Evolutionary conservation across 2,888 invertebrate genomes (phyloP), one percentile per base, ranked within the genome.

Genomic region (Drosophila neotestacea): DNA sequence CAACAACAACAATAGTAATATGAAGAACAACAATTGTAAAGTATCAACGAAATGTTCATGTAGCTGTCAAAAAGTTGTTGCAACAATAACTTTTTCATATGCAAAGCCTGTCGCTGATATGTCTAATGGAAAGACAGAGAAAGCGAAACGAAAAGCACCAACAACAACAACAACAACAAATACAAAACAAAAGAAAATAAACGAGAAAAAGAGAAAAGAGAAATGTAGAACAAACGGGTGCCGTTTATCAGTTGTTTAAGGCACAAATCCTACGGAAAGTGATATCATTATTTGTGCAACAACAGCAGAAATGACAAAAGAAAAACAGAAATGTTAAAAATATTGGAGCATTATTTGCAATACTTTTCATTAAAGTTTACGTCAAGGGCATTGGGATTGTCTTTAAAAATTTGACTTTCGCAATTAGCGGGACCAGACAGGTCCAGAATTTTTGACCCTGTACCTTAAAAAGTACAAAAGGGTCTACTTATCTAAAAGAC

Each of bases 1-100:
- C 13, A 51, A n/a, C 10, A 60, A 50, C 22, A 32, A 34, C 42
- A 50, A 58, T 44, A 72, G 50, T 52, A 55, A 39, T 27, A 56
- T 13, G 46, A 48, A 46, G 0, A 59, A 67, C 51, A 63, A 54
- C 48, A 70, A 63, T n/a, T 61, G 55, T 55, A 59, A 64, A 68
- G 55, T 59, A 70, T 64, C 56, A 67, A 55, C 70, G 63, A 58
- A 62, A 56, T 59, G 39, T 67, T 48, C 48, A 58, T 64, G 50
- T 51, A 44, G 47, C 48, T 54, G 84, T 77, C 86, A 68, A 71
- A 86, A 83, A 83, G 80, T 86, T 79, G 74, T 63, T 54, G 48
- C 36, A 74, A 66, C 69, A 84, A 77, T 70, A 66, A 65, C 62
- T 80, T 77, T 80, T 67, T 60, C 59, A 62, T 51, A 65, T 56